Base-by-base conservation (phyloP, 2,797 vertebrate species). In the Sebastes variabilis region DNA sequence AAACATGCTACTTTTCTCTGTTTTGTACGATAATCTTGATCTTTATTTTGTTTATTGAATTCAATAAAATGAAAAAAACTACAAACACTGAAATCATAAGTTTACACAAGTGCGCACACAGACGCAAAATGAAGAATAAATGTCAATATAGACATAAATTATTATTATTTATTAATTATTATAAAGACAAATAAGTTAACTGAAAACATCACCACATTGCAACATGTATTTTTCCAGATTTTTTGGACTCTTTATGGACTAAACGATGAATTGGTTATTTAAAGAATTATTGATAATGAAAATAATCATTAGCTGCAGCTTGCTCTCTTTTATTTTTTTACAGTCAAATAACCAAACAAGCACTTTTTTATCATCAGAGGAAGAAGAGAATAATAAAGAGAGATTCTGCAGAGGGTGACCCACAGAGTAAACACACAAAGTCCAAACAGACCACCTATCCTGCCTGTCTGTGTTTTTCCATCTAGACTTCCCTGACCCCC, bases 381-480 rank as follows among this genome's bases (percentile, higher is more conserved):
- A 22, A 30, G 18, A 58, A 54, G 22, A 25, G 20, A 62, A 49
- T 22, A 52, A 62, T 46, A 30, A 24, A 58, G 56, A 46, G 60
- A 68, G 56, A 70, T 25, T 52, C 14, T 71, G 80, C 61, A 82
- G 55, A 78, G 30, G 27, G 52, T 78, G 69, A 80, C 73, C 72
- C 66, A 56, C 71, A 81, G 32, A 88, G 83, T 84, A 70, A 90
- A 88, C 78, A 84, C 46, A 81, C 74, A n/a, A 64, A 81, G 66
- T 69, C 81, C 73, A 87, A 82, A 84, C 79, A 85, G 79, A 80
- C 80, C 76, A 79, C 74, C 77, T 77, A 78, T 27, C 64, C 66
- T 83, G 82, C 65, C 72, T 4, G 55, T 75, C 86, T 52, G 90
- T 90, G 82, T 80, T 92, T 92, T 91, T 93, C 90, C 92, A 90